These are phyloP conservation scores for Noctua janthina DNA, from an alignment of 2,888 invertebrate genomes.

Conservation along the genomic window DNA sequence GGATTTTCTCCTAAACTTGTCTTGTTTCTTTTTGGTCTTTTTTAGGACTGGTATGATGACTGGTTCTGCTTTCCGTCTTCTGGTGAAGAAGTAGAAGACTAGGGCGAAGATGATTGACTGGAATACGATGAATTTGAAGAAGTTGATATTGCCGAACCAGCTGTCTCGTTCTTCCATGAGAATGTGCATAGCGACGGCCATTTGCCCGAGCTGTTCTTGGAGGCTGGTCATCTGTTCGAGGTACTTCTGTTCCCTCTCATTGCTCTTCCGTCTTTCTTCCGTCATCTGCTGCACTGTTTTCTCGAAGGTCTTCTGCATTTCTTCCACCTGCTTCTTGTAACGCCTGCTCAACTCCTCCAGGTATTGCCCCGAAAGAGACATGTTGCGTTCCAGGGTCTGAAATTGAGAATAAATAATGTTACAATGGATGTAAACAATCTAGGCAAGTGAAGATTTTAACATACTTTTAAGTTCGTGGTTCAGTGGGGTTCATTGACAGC, in stretches of 20 bases:
- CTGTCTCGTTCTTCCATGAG: slow-evolving; percentile 92
- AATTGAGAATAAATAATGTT: slow-evolving; percentile 69
- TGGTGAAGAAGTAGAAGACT: slow-evolving; percentile 88
- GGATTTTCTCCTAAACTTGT: slow-evolving; percentile 90
- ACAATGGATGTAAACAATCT: neutral
- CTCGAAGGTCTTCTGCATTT: slow-evolving; percentile 96
- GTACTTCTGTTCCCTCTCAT: slow-evolving; percentile 94
- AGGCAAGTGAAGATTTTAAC: too few species aligned
- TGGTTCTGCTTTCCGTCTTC: slow-evolving; percentile 81
- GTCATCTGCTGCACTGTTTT: slow-evolving; percentile 93
- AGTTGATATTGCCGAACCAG: slow-evolving; percentile 91
- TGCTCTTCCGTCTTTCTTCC: slow-evolving; percentile 93
- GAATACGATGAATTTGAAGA: slow-evolving; percentile 89
- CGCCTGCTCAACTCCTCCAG: slow-evolving; percentile 98
- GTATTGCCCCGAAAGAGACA: slow-evolving; percentile 99
- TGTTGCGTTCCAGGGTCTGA: slow-evolving; percentile 97
- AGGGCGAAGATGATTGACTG: slow-evolving; percentile 87
- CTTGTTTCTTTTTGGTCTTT: slow-evolving; percentile 82
- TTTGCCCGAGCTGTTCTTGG: slow-evolving; percentile 91
- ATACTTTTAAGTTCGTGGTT: neutral
- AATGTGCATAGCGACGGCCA: slow-evolving; percentile 91
- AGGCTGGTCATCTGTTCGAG: slow-evolving; percentile 94
- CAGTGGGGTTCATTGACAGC: neutral
- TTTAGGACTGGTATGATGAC: slow-evolving; percentile 78
- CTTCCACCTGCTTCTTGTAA: slow-evolving; percentile 99